Evolutionary conservation across 2,888 invertebrate genomes (phyloP), one percentile per base, ranked within the genome.

Genomic region (Zaprionus bogoriensis): DNA sequence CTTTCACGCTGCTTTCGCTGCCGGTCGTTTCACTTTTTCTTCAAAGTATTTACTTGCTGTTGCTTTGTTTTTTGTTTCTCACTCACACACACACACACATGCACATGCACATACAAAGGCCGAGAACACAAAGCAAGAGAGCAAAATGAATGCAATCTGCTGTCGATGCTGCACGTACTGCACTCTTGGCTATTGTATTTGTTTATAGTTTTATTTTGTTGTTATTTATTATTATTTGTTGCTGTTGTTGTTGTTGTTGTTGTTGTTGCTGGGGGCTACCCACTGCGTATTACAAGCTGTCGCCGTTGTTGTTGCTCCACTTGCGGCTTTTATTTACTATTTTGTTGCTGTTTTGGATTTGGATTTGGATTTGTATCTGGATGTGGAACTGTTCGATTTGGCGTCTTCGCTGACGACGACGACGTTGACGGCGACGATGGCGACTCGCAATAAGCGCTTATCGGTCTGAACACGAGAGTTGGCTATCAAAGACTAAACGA

Each of bases 401-500:
- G 67, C 67, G 71, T 63, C 63, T 63, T 47, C 48, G 45, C 51
- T 59, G 57, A n/a, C n/a, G n/a, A n/a, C n/a, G n/a, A n/a, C n/a
- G n/a, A 47, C 54, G 42, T 52, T 55, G 54, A 47, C 42, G 30
- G 45, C 10, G 17, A 12, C 14, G 17, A 10, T 9, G 47, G 45
- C 48, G 47, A 65, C 52, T 72, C 67, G 67, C 61, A 68, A 64
- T 64, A 76, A 83, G 87, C 88, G 80, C 79, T 89, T 88, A 81
- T 88, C 87, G 85, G 88, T 89, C 90, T 86, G 84, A 80, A 84
- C 89, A 88, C 89, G 89, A 89, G 87, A 87, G 88, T 88, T 88
- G 87, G 82, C 89, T 88, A 87, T 90, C 87, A 89, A 89, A 88
- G 90, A 90, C 90, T 90, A 88, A 89, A 53, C 68, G 65, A 72